A percentile compares a stretch with the other conserved stretches of the same genome.
phyloP scores from a whole-genome alignment of 2,797 vertebrate genomes.

The Acanthurus lineatus region DNA sequence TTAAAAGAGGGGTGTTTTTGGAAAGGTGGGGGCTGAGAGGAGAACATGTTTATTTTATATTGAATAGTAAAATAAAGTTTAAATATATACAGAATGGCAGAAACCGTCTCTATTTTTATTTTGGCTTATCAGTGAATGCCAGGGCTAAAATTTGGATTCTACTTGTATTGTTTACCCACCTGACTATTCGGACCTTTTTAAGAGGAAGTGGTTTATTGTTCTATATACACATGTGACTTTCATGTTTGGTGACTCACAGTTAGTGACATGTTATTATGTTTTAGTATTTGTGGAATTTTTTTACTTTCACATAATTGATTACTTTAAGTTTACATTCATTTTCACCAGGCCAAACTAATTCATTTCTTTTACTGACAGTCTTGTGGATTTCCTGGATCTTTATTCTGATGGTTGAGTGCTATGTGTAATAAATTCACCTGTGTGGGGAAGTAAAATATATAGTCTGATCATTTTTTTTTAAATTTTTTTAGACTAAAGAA shows the following conservation, averaged over 20 bases:
- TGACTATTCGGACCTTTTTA: not conserved
- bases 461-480: too few species aligned
- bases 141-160: not conserved
- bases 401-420: not conserved
- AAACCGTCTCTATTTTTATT: not conserved
- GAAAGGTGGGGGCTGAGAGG: not conserved
- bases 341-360: not conserved
- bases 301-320: not conserved
- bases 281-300: too few species aligned
- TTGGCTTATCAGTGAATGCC: not conserved
- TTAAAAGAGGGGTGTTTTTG: not conserved
- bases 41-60: not conserved
- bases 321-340: not conserved
- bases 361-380: not conserved
- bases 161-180: not conserved
- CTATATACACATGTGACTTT: not conserved
- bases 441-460: constrained; percentile 18
- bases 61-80: not conserved
- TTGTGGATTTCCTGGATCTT: not conserved
- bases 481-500: not conserved
- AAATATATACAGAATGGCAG: not conserved
- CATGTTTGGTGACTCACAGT: not conserved
- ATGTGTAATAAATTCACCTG: not conserved
- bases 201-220: constrained; percentile 11
- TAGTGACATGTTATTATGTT: too few species aligned